Base-by-base conservation (phyloP, 2,888 invertebrate genomes). In the Mermis nigrescens region DNA sequence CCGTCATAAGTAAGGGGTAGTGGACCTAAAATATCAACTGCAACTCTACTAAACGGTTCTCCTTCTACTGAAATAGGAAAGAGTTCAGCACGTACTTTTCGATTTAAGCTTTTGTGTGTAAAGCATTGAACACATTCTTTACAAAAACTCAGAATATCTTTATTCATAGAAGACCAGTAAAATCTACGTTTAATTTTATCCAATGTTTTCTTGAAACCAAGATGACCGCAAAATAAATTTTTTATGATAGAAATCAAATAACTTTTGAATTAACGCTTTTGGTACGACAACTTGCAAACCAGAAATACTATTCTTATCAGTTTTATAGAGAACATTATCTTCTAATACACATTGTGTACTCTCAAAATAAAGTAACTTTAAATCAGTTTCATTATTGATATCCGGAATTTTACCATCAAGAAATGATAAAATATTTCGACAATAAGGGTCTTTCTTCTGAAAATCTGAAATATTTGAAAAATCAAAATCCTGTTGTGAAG, bases 131-230 rank as follows among this genome's bases (percentile, higher is more conserved):
- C 60, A 57, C 66, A 66, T 2, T 29, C 29, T 22, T 58, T 31
- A 45, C 56, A 57, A 26, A 46, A 58, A 19, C 57, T 29, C 29
- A 51, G 22, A 12, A 64, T 57, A 19, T 61, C 60, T 12, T 31
- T 45, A 12, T 57, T 59, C 61, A 63, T 63, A 12, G 12, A 31
- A 31, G 58, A 46, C 64, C 64, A 66, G 27, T 57, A 64, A 57
- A 22, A 55, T n/a, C 26, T 4, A n/a, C 12, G 7, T 22, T 24
- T 31, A 15, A 32, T 32, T 22, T 55, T 55, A 3, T 19, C 2
- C 3, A 12, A 55, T 2, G 55, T 32, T 15, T 22, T 31, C 31
- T 4, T 2, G 7, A n/a, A 31, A n/a, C 55, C 55, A 4, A 55
- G 22, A 22, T 55, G 55, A n/a, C 55, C 55, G 3, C 32, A 31